A percentile compares a stretch with the other conserved stretches of the same genome.
These are phyloP conservation scores for Struthidea cinerea DNA, from an alignment of 2,113 vertebrate genomes.

Conservation along the genomic window DNA sequence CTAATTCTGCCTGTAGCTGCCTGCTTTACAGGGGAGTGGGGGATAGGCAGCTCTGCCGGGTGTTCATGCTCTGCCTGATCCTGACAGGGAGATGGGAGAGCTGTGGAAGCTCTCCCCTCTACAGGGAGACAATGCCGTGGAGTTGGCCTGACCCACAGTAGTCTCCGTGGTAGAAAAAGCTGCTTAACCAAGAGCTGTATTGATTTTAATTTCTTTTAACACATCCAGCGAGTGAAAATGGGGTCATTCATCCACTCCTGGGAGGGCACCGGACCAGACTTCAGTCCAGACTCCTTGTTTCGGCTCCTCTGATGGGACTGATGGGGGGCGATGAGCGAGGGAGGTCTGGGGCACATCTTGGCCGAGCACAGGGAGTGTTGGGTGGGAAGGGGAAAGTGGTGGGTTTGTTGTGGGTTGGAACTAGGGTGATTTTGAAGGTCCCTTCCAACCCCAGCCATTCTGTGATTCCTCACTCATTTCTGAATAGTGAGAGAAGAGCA, in stretches of 20 bases:
- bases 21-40: background rate
- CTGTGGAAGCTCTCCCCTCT: background rate
- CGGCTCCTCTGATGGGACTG: background rate
- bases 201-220: background rate
- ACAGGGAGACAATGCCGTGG: accelerated
- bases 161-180: accelerated
- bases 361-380: too few relatives aligned
- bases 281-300: background rate
- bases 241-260: background rate
- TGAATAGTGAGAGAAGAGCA: background rate
- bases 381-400: background rate
- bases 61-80: background rate
- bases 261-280: background rate
- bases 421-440: background rate
- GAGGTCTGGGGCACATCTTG: accelerated
- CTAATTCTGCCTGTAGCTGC: background rate
- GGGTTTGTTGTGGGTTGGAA: accelerated
- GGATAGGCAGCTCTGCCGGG: background rate
- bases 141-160: background rate
- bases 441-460: background rate
- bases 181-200: background rate
- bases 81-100: background rate
- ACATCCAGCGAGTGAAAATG: background rate
- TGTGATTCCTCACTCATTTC: accelerated
- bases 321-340: background rate